Conservation (phyloP, 2,888 invertebrate genomes). For the Ephialtes manifestator region DNA sequence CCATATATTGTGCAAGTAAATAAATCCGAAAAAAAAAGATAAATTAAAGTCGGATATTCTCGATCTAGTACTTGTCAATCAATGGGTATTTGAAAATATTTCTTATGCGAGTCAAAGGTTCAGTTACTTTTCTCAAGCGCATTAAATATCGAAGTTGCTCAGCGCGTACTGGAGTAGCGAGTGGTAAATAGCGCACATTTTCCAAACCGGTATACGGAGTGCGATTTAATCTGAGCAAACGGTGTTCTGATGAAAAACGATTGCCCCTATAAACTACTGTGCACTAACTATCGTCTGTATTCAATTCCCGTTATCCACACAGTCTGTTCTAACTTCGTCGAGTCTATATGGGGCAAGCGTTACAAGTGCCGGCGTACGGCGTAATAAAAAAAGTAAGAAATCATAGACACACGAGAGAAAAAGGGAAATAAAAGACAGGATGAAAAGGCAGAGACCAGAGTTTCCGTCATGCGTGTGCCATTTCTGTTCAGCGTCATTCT, state of each 20-base stretch:
- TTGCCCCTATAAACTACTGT: slow-evolving; percentile 50
- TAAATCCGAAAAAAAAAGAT: background rate
- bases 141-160: background rate
- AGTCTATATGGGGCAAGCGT: slow-evolving; percentile 38
- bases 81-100: slow-evolving; percentile 1
- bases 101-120: background rate
- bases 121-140: slow-evolving; percentile 15
- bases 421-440: slow-evolving; percentile 19
- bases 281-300: slow-evolving; percentile 28
- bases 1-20: too few species aligned
- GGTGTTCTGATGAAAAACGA: slow-evolving; percentile 60
- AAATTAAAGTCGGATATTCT: background rate
- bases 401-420: slow-evolving; percentile 33
- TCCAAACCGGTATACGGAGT: slow-evolving; percentile 61
- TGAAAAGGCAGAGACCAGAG: slow-evolving; percentile 19
- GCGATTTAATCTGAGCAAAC: slow-evolving; percentile 46
- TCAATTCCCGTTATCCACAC: slow-evolving; percentile 61
- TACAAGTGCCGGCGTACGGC: slow-evolving; percentile 1
- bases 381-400: slow-evolving; percentile 28
- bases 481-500: slow-evolving; percentile 59
- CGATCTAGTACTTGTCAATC: background rate
- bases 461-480: slow-evolving; percentile 58
- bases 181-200: slow-evolving; percentile 48
- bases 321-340: slow-evolving; percentile 51
- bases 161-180: background rate